phyloP scores from a whole-genome alignment of 2,113 vertebrate genomes.

The Colinus virginianus region DNA sequence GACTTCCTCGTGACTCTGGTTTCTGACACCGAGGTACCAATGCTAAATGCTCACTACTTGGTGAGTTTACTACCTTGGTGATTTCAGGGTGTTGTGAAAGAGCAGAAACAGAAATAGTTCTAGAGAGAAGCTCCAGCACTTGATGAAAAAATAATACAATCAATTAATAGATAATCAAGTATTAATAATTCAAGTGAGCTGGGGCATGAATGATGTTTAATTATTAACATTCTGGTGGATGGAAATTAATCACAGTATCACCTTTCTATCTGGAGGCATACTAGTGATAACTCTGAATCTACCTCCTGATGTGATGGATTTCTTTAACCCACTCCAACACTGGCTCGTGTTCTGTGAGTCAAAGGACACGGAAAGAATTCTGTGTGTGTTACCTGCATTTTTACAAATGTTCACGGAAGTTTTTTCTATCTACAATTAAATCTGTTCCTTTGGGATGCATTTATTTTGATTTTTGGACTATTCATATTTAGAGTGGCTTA shows the following conservation, averaged over 20 bases:
- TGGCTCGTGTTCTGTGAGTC: background rate
- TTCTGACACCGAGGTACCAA: background rate
- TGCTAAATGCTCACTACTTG: background rate
- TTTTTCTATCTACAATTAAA: background rate
- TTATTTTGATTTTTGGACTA: no score
- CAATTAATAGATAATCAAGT: conserved; percentile 48
- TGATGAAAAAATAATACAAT: conserved; percentile 53
- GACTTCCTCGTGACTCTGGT: background rate
- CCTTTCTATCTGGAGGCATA: background rate
- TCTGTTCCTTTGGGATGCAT: background rate
- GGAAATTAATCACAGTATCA: background rate
- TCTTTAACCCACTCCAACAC: background rate
- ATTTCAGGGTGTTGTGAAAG: background rate
- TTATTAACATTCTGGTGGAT: conserved; percentile 42
- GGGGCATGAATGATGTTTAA: background rate
- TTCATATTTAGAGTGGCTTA: no score
- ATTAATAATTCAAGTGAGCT: conserved; percentile 41
- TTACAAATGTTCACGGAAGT: background rate
- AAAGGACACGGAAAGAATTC: rapidly evolving
- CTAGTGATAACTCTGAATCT: background rate
- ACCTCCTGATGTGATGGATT: rapidly evolving
- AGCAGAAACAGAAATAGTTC: background rate
- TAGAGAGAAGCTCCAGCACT: background rate
- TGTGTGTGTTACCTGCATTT: rapidly evolving
- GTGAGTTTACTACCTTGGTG: background rate